phyloP scores from a whole-genome alignment of 2,888 invertebrate genomes.

The Nomada lathburiana region DNA sequence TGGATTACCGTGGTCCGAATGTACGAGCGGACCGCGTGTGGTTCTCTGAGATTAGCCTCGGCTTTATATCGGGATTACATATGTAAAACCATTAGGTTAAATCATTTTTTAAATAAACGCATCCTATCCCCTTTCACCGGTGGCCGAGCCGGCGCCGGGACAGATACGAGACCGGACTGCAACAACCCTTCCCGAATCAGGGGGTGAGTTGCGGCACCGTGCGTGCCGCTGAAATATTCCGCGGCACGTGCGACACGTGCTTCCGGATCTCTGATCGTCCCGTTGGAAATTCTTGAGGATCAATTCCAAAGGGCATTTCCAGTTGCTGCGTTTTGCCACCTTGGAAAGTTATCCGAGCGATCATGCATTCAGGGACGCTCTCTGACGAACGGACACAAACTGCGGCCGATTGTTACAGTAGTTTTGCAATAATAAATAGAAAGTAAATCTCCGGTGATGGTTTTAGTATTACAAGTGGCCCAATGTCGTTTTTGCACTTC shows the following conservation, averaged over 20 bases:
- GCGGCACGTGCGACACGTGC: conserved; percentile 67
- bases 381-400: too few species aligned
- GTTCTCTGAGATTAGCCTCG: conserved; percentile 81
- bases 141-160: conserved; percentile 52
- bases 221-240: conserved; percentile 67
- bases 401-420: too few species aligned
- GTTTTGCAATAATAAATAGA: too few species aligned
- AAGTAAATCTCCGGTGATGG: too few species aligned
- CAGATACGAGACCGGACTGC: conserved; percentile 62
- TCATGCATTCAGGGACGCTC: too few species aligned
- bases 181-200: conserved; percentile 42
- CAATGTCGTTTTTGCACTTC: too few species aligned
- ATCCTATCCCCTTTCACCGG: conserved; percentile 43
- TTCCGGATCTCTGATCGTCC: conserved; percentile 34
- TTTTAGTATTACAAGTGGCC: too few species aligned
- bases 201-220: conserved; percentile 39
- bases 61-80: conserved; percentile 84
- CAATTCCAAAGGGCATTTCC: not conserved
- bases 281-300: not conserved
- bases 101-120: conserved; percentile 83
- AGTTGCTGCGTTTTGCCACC: not conserved
- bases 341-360: too few species aligned
- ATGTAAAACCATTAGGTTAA: conserved; percentile 84
- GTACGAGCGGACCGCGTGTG: conserved; percentile 78
- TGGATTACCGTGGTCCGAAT: conserved; percentile 67